phyloP scores from a whole-genome alignment of 2,888 invertebrate species.

The Synanthedon myopaeformis region DNA sequence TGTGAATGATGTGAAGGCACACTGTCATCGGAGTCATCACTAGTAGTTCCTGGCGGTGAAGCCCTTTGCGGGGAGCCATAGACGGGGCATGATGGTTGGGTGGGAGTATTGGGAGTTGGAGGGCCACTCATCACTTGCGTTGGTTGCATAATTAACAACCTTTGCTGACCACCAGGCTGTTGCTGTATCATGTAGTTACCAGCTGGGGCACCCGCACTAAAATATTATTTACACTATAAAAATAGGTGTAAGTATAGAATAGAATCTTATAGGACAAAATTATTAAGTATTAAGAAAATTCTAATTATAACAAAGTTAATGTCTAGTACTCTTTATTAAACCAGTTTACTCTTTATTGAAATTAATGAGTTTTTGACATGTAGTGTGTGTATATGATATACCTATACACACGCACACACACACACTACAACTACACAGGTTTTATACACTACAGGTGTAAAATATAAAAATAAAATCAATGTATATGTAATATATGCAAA shows the following conservation, averaged over 20 bases:
- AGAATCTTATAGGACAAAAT: too few relatives aligned
- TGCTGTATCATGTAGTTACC: slow-evolving; percentile 73
- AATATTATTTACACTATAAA: too few relatives aligned
- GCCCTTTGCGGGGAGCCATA: slow-evolving; percentile 73
- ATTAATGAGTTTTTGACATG: neutral
- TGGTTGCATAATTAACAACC: slow-evolving; percentile 68
- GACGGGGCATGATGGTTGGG: slow-evolving; percentile 41
- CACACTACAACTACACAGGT: neutral
- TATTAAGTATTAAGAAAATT: too few relatives aligned
- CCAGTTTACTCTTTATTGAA: too few relatives aligned
- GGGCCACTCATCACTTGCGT: slow-evolving; percentile 57
- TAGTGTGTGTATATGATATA: neutral
- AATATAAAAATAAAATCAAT: too few relatives aligned
- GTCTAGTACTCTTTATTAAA: too few relatives aligned
- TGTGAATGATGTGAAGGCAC: slow-evolving; percentile 73
- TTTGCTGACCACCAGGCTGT: slow-evolving; percentile 67
- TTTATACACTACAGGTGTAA: too few relatives aligned
- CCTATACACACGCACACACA: neutral
- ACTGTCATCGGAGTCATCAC: slow-evolving; percentile 90
- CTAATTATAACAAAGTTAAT: too few relatives aligned
- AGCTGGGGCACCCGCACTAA: slow-evolving; percentile 65
- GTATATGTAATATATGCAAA: slow-evolving; percentile 5
- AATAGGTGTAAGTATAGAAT: too few relatives aligned
- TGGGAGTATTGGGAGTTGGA: slow-evolving; percentile 55
- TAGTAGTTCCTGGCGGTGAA: slow-evolving; percentile 80